Conservation (phyloP, 1,140 invertebrate genomes). For the Trialeurodes vaporariorum region DNA sequence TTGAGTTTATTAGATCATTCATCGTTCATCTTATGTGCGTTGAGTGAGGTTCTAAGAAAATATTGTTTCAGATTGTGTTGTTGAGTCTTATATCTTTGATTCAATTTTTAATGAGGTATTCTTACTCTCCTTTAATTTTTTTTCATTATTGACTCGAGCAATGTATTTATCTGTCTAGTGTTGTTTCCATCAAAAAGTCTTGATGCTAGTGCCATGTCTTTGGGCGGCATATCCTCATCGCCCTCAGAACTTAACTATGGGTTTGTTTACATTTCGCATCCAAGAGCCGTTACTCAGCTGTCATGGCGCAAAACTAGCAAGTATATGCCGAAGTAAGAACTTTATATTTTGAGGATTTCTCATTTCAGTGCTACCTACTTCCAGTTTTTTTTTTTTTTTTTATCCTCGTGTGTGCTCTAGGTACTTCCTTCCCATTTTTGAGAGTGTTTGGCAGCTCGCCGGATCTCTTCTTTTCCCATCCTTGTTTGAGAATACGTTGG, state of each 20-base stretch:
- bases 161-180: constrained; percentile 41
- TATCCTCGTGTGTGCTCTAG: too few relatives aligned
- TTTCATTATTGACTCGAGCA: too few relatives aligned
- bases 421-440: too few relatives aligned
- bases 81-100: too few relatives aligned
- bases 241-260: constrained; percentile 64
- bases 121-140: too few relatives aligned
- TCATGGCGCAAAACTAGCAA: constrained; percentile 97
- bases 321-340: constrained; percentile 96
- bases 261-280: constrained; percentile 95
- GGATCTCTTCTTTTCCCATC: too few relatives aligned
- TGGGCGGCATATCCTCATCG: constrained; percentile 34
- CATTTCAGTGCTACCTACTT: background rate
- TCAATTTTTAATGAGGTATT: too few relatives aligned
- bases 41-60: too few relatives aligned
- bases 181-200: constrained; percentile 47
- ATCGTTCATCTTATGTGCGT: background rate
- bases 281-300: constrained; percentile 85
- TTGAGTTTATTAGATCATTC: background rate
- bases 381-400: too few relatives aligned
- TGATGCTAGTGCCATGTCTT: constrained; percentile 34
- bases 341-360: constrained; percentile 17
- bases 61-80: too few relatives aligned
- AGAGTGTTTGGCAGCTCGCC: too few relatives aligned
- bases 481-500: too few relatives aligned